phyloP scores from a whole-genome alignment of 2,797 vertebrate genomes.

The Pangasius mekongensis region DNA sequence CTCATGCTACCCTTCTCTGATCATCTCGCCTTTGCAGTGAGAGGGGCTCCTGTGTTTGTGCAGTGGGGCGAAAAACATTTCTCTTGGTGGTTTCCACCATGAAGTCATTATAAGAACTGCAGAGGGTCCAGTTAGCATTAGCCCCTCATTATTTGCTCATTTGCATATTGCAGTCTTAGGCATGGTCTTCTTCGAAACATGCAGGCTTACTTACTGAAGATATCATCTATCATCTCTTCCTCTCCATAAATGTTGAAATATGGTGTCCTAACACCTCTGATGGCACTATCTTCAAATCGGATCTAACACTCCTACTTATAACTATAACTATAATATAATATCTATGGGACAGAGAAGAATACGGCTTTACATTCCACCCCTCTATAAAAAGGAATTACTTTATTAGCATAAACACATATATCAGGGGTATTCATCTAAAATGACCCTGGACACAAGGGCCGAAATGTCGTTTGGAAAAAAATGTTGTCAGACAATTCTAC shows the following conservation, averaged over 20 bases:
- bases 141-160: neutral
- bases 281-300: neutral
- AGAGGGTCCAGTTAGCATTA: neutral
- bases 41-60: constrained; percentile 52
- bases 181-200: neutral
- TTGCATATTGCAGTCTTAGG: neutral
- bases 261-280: neutral
- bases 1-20: constrained; percentile 42
- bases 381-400: neutral
- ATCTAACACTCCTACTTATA: neutral
- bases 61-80: constrained; percentile 44
- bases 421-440: neutral
- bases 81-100: neutral
- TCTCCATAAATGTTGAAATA: neutral
- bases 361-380: neutral
- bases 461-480: neutral
- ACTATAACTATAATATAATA: neutral
- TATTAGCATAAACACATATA: neutral
- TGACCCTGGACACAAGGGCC: neutral
- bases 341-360: neutral
- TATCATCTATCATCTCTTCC: neutral
- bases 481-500: neutral
- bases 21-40: constrained; percentile 9
- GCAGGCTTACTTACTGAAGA: neutral
- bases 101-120: neutral